Evolutionary conservation across 1,140 invertebrate genomes (phyloP), one percentile per base, ranked within the genome.

Genomic region (Nixonia krombeini): DNA sequence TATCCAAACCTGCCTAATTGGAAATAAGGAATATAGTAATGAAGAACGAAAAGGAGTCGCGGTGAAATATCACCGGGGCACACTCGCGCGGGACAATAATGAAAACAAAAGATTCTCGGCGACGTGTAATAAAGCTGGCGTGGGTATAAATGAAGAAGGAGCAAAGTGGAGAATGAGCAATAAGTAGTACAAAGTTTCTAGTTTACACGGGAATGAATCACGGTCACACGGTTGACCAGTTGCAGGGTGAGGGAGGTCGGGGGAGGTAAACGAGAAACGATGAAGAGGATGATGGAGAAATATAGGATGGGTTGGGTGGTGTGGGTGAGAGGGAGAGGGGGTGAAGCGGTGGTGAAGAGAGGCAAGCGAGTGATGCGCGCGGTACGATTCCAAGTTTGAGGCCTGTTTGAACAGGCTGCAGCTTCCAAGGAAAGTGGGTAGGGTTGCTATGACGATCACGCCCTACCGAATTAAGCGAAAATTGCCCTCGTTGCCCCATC

Each of bases 381-480:
- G 53, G 38, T 58, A 55, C 33, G 64, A 56, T 62, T 59, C 61
- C 50, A 69, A 77, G 78, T 78, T 80, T 76, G 71, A 74, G 72
- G 74, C 72, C 73, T 82, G 80, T 82, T 84, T 83, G 80, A 82
- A 79, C 81, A 83, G 79, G 72, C 81, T 82, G 72, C 70, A 73
- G 73, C 73, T 70, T 78, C 74, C 71, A 76, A 75, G 72, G 74
- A 76, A 74, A 68, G 73, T 70, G 62, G 63, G 53, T 58, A 71
- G 78, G 78, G 83, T 84, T 83, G 83, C 81, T 84, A 84, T 84
- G 82, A 83, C 82, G 82, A 84, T 83, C 78, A 82, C 80, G 79
- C 79, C 78, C 80, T 79, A 78, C 81, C 80, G 82, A 83, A 84
- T 84, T 82, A 82, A 77, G 75, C 78, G 79, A 82, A 82, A 84